Conservation (phyloP, 2,113 vertebrate species). For the Calypte anna region DNA sequence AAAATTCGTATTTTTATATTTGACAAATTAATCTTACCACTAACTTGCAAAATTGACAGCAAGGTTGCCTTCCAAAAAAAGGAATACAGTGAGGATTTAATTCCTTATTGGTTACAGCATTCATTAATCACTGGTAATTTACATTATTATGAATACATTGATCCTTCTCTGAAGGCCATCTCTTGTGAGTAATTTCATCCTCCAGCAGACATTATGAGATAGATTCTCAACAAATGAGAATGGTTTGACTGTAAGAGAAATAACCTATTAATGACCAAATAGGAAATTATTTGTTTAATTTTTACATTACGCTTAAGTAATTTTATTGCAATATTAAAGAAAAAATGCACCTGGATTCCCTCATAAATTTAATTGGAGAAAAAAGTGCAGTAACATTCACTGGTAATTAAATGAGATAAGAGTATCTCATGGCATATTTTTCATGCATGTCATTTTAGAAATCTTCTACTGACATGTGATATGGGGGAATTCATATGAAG, state of each 20-base stretch:
- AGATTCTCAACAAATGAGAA: constrained; percentile 68
- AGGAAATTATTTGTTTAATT: constrained; percentile 46
- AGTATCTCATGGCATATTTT: neutral
- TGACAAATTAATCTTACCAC: neutral
- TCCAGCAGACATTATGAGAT: constrained; percentile 64
- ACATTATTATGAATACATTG: constrained; percentile 70
- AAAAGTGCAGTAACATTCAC: neutral
- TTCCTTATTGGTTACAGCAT: constrained; percentile 20
- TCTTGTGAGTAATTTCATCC: constrained; percentile 66
- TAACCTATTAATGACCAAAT: constrained; percentile 60
- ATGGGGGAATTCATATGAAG: fast-evolving
- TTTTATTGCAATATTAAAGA: constrained; percentile 4
- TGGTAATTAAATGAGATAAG: neutral
- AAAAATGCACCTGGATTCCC: neutral
- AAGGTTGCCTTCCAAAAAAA: constrained; percentile 23
- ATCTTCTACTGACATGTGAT: neutral
- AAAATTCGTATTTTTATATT: neutral
- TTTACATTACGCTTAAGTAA: constrained; percentile 23
- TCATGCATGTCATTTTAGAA: neutral
- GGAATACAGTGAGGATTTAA: constrained; percentile 28
- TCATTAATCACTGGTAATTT: constrained; percentile 72
- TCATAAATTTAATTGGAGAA: neutral
- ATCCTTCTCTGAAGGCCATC: constrained; percentile 59
- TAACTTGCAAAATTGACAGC: constrained; percentile 29
- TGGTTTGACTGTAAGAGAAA: constrained; percentile 59